Conservation (phyloP, 2,888 invertebrate genomes). For the Oxytorus armatus region DNA sequence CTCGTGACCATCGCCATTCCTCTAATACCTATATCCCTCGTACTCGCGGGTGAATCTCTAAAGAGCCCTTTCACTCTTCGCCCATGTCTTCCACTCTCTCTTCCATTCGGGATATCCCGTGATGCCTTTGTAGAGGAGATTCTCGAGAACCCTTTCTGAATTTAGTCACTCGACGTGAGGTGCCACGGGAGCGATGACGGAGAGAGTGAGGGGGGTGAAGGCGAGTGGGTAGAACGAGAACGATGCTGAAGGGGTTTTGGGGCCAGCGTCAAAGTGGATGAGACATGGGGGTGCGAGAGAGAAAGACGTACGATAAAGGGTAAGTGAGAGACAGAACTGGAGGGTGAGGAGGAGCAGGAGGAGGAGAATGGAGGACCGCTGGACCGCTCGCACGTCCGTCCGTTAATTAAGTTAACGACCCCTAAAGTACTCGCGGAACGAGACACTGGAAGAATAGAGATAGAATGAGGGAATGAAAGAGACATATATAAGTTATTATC, state of each 20-base stretch:
- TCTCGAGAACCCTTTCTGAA: slow-evolving; percentile 71
- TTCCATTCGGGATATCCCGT: slow-evolving; percentile 61
- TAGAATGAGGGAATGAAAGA: slow-evolving; percentile 59
- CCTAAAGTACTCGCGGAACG: slow-evolving; percentile 79
- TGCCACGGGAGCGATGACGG: slow-evolving; percentile 39
- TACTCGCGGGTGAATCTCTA: slow-evolving; percentile 4
- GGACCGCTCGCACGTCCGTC: slow-evolving; percentile 75
- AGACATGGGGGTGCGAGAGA: slow-evolving; percentile 49
- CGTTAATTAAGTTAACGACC: slow-evolving; percentile 83
- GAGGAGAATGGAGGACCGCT: slow-evolving; percentile 58
- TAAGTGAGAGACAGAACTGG: slow-evolving; percentile 44
- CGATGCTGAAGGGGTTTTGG: slow-evolving; percentile 62
- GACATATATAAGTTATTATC: slow-evolving; percentile 50
- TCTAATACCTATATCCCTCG: slow-evolving; percentile 5
- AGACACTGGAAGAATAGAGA: slow-evolving; percentile 67
- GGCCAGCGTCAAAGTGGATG: slow-evolving; percentile 55
- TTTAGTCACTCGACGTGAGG: slow-evolving; percentile 68
- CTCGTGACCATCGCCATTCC: slow-evolving; percentile 31
- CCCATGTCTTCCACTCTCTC: slow-evolving; percentile 53
- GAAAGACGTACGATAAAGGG: slow-evolving; percentile 52
- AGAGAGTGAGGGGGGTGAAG: slow-evolving; percentile 32
- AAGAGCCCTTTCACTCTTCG: slow-evolving; percentile 53
- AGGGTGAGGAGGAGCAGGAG: slow-evolving; percentile 60
- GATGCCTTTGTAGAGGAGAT: slow-evolving; percentile 65
- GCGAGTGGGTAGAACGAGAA: slow-evolving; percentile 56